Conservation (phyloP, 1,140 invertebrate species). For the Gryon sp. region DNA sequence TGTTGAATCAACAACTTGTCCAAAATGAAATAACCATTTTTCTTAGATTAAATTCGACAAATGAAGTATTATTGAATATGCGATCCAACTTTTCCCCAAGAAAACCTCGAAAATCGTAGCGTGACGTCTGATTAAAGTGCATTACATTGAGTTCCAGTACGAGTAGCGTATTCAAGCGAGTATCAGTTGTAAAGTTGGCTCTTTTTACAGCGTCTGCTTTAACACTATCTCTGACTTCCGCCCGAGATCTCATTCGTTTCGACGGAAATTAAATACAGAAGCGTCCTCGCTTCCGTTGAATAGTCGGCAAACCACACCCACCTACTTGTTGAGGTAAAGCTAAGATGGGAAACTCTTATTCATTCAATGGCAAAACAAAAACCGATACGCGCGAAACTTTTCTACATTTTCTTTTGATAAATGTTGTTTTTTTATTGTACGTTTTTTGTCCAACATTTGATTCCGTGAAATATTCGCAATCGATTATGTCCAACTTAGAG, state of each 20-base stretch:
- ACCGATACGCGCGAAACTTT: conserved; percentile 16
- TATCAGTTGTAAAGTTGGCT: conserved; percentile 48
- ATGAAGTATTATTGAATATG: too few relatives aligned
- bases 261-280: conserved; percentile 77
- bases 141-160: conserved; percentile 25
- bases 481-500: conserved; percentile 17
- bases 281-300: conserved; percentile 32
- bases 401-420: background rate
- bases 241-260: conserved; percentile 70
- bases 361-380: too few relatives aligned
- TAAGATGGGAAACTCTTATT: conserved; percentile 64
- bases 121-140: conserved; percentile 30
- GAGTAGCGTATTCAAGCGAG: conserved; percentile 5
- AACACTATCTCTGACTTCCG: conserved; percentile 55
- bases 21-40: too few relatives aligned
- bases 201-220: conserved; percentile 41
- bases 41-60: too few relatives aligned
- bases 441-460: conserved; percentile 4
- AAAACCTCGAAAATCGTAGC: conserved; percentile 7
- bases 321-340: conserved; percentile 72
- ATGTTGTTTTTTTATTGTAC: background rate
- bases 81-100: too few relatives aligned
- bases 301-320: conserved; percentile 67
- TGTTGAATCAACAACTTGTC: too few relatives aligned
- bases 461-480: conserved; percentile 36